Percentiles rank a stretch among this genome's conserved stretches.
Evolutionary conservation across 1,140 invertebrate species (phyloP).

Genomic region (Pseudomyrmex concolor): DNA sequence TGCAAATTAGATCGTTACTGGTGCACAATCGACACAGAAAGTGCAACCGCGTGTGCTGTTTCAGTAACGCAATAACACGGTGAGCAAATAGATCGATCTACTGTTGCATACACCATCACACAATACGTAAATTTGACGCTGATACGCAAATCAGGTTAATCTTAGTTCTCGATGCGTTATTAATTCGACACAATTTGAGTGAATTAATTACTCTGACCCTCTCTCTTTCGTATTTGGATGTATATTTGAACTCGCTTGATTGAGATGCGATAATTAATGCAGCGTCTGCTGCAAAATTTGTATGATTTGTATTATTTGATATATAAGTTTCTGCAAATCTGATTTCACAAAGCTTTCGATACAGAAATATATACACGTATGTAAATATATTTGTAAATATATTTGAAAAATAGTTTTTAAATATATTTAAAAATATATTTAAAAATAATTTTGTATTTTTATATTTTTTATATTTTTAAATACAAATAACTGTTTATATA

Average conservation of each 20-base stretch:
- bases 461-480: background rate
- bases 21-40: background rate
- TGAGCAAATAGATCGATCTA: conserved; percentile 8
- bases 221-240: too few relatives aligned
- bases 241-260: background rate
- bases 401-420: background rate
- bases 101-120: conserved; percentile 9
- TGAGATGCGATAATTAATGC: background rate
- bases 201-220: conserved; percentile 15
- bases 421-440: background rate
- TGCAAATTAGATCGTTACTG: conserved; percentile 42
- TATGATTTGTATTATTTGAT: too few relatives aligned
- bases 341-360: too few relatives aligned
- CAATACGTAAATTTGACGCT: conserved; percentile 13
- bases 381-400: too few relatives aligned
- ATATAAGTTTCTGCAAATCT: background rate
- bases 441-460: background rate
- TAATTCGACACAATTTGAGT: conserved; percentile 1
- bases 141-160: conserved; percentile 27
- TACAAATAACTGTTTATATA: too few relatives aligned
- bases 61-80: conserved; percentile 19
- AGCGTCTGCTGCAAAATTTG: background rate
- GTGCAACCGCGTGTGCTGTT: conserved; percentile 14
- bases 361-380: background rate
- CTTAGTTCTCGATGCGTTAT: background rate